Conservation (phyloP, 2,888 invertebrate genomes). For the Mycalesis mineus region DNA sequence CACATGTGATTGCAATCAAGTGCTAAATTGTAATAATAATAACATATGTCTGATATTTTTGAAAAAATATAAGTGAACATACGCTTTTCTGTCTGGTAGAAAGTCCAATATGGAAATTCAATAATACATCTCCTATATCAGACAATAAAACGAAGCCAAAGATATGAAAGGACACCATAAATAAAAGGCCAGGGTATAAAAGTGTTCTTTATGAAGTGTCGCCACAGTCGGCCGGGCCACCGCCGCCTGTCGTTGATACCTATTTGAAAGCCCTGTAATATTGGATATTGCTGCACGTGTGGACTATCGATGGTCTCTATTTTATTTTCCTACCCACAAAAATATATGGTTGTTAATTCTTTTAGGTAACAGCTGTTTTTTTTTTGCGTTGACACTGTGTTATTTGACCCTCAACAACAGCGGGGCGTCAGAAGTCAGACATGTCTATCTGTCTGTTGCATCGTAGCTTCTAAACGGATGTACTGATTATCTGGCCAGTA, state of each 20-base stretch:
- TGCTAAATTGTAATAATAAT: too few relatives aligned
- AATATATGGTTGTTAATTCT: too few relatives aligned
- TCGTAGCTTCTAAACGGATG: too few relatives aligned
- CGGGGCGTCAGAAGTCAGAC: too few relatives aligned
- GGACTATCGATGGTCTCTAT: constrained; percentile 44
- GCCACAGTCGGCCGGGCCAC: constrained; percentile 51
- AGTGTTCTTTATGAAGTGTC: constrained; percentile 77
- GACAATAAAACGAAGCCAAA: constrained; percentile 64
- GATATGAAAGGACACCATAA: constrained; percentile 70
- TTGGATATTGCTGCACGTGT: constrained; percentile 49
- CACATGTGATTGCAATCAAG: too few relatives aligned
- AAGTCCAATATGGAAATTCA: constrained; percentile 42
- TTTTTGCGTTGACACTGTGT: too few relatives aligned
- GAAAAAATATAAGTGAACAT: not conserved
- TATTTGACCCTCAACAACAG: too few relatives aligned
- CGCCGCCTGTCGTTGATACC: constrained; percentile 65
- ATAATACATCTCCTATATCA: constrained; percentile 50
- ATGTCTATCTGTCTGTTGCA: too few relatives aligned
- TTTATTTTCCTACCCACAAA: not conserved
- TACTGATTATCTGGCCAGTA: too few relatives aligned
- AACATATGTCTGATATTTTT: too few relatives aligned
- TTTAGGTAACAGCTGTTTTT: too few relatives aligned
- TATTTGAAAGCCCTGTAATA: constrained; percentile 74
- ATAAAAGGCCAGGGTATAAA: constrained; percentile 74
- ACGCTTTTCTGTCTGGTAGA: constrained; percentile 9